A percentile compares a stretch with the other conserved stretches of the same genome.
Conservation (phyloP, 1,140 invertebrate genomes). For the Aphelenchoides besseyi region DNA sequence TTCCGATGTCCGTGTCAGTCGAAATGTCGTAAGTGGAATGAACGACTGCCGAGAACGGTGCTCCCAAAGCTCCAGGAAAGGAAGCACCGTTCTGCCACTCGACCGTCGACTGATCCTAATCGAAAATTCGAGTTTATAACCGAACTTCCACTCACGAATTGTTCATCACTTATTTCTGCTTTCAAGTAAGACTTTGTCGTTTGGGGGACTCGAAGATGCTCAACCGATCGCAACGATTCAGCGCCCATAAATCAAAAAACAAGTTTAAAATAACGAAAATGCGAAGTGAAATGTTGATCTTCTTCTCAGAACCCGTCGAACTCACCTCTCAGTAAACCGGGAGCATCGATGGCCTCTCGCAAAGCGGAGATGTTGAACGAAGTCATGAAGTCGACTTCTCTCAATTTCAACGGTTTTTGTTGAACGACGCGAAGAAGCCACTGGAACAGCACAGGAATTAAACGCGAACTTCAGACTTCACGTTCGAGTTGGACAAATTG, state of each 20-base stretch:
- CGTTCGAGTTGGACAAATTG: too few relatives aligned
- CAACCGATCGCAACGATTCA: conserved; percentile 19
- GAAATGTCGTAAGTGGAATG: conserved; percentile 33
- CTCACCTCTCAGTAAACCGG: conserved; percentile 11
- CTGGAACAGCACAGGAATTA: too few relatives aligned
- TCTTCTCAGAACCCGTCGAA: too few relatives aligned
- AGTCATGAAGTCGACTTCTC: conserved; percentile 16
- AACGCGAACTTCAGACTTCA: too few relatives aligned
- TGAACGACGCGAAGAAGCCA: too few relatives aligned
- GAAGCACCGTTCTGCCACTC: conserved; percentile 43
- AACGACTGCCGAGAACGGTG: conserved; percentile 21
- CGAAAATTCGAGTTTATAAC: background rate
- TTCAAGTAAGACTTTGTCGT: conserved; percentile 34
- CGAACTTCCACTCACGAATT: conserved; percentile 18
- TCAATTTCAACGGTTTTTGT: background rate
- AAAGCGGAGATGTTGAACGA: conserved; percentile 21
- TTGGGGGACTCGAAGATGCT: conserved; percentile 42
- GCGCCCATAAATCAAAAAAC: conserved; percentile 17
- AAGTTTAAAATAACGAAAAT: background rate
- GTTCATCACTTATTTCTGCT: conserved; percentile 26
- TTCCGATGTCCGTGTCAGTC: conserved; percentile 23
- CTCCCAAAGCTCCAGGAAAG: conserved; percentile 30
- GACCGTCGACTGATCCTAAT: conserved; percentile 8
- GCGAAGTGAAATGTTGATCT: too few relatives aligned
- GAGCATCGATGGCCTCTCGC: conserved; percentile 12